A percentile compares a stretch with the other conserved stretches of the same genome.
Evolutionary conservation across 92 coral and sea anemone species (phyloP).

Genomic region (Heliopora coerulea): DNA sequence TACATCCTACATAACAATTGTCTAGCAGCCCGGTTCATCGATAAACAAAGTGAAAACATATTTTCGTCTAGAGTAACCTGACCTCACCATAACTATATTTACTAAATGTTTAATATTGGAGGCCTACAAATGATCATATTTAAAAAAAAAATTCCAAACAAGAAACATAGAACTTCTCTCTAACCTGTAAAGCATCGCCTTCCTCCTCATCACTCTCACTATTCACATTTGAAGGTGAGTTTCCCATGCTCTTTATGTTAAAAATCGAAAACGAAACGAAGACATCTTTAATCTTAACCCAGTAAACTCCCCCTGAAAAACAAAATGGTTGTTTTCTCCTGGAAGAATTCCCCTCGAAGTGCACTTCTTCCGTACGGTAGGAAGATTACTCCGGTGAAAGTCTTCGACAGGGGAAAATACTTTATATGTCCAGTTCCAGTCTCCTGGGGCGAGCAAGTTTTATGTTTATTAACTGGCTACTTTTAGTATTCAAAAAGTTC

Average conservation of each 20-base stretch:
- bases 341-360: not conserved
- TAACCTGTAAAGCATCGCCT: constrained; percentile 82
- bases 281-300: not conserved
- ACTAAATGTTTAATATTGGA: not conserved
- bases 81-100: too few species aligned
- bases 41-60: too few species aligned
- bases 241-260: constrained; percentile 67
- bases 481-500: too few species aligned
- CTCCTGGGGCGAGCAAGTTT: too few species aligned
- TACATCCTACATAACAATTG: too few species aligned
- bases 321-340: not conserved
- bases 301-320: not conserved
- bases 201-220: constrained; percentile 96
- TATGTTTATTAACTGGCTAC: too few species aligned
- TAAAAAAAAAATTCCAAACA: not conserved
- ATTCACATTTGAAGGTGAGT: constrained; percentile 85
- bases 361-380: too few species aligned
- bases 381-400: too few species aligned
- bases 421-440: too few species aligned
- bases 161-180: not conserved
- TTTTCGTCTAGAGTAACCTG: too few species aligned
- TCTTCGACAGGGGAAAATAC: too few species aligned
- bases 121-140: not conserved
- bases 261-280: not conserved
- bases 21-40: too few species aligned